phyloP scores from a whole-genome alignment of 2,113 vertebrate species.

The Triplophysa siluroides region DNA sequence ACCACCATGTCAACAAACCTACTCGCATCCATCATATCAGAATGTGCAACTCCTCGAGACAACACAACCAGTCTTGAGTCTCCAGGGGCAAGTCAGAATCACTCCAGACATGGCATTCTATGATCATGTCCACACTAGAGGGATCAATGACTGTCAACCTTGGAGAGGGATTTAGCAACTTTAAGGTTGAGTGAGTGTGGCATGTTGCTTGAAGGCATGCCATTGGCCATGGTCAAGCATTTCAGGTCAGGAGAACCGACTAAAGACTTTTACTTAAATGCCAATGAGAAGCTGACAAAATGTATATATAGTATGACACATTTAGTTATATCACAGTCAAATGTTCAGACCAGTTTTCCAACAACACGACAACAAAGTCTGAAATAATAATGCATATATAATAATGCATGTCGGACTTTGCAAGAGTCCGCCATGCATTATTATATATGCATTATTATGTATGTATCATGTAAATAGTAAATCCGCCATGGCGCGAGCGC shows the following conservation, averaged over 20 bases:
- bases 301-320: neutral
- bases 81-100: slow-evolving; percentile 40
- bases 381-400: too few species aligned
- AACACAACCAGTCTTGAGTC: slow-evolving; percentile 65
- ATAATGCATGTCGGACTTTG: too few species aligned
- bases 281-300: slow-evolving; percentile 21
- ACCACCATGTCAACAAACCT: slow-evolving; percentile 72
- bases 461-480: too few species aligned
- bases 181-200: slow-evolving; percentile 31
- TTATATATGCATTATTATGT: too few species aligned
- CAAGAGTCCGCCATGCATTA: too few species aligned
- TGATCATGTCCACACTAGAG: slow-evolving; percentile 32
- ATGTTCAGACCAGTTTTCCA: neutral
- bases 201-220: slow-evolving; percentile 52
- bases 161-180: slow-evolving; percentile 23
- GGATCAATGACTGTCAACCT: slow-evolving; percentile 56
- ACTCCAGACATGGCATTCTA: slow-evolving; percentile 28
- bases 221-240: slow-evolving; percentile 42
- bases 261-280: slow-evolving; percentile 42
- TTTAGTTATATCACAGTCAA: slow-evolving; percentile 1
- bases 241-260: slow-evolving; percentile 14
- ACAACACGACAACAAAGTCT: too few species aligned
- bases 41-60: slow-evolving; percentile 67
- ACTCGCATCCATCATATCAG: slow-evolving; percentile 68
- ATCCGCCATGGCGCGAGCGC: too few species aligned